phyloP scores from a whole-genome alignment of 1,140 invertebrate genomes.

The Neocloeon triangulifer region DNA sequence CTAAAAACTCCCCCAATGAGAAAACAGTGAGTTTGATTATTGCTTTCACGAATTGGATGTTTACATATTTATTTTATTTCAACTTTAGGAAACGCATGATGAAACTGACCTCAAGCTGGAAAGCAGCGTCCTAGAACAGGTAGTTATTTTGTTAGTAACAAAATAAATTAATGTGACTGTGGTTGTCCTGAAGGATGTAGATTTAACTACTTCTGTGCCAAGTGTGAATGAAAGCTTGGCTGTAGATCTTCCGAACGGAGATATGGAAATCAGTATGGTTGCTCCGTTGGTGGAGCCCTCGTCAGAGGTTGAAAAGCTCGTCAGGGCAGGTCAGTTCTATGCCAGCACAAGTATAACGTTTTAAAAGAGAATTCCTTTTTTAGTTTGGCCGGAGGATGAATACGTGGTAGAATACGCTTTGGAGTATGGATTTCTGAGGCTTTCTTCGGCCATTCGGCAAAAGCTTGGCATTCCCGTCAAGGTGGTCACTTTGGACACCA shows the following conservation, averaged over 20 bases:
- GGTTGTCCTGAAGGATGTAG: not conserved
- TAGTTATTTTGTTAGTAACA: no score
- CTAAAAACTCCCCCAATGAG: no score
- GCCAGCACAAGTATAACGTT: no score
- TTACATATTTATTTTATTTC: no score
- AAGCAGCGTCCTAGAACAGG: no score
- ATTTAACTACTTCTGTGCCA: no score
- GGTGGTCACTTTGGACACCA: constrained; percentile 76
- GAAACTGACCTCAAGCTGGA: no score
- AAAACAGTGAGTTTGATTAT: no score
- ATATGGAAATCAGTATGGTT: constrained; percentile 13
- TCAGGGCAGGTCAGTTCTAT: constrained; percentile 22
- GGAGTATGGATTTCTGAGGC: constrained; percentile 85
- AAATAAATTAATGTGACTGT: not conserved
- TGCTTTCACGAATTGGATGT: no score
- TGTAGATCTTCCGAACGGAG: constrained; percentile 12
- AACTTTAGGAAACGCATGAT: no score
- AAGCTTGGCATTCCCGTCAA: constrained; percentile 79
- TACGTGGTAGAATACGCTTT: constrained; percentile 96
- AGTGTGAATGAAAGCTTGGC: no score
- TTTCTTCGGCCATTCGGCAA: constrained; percentile 63
- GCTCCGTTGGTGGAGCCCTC: constrained; percentile 18
- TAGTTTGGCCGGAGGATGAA: constrained; percentile 66
- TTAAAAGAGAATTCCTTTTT: no score
- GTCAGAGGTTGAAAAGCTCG: constrained; percentile 20